Conservation (phyloP, 2,888 invertebrate species). For the Lycocerus yunnanus region DNA sequence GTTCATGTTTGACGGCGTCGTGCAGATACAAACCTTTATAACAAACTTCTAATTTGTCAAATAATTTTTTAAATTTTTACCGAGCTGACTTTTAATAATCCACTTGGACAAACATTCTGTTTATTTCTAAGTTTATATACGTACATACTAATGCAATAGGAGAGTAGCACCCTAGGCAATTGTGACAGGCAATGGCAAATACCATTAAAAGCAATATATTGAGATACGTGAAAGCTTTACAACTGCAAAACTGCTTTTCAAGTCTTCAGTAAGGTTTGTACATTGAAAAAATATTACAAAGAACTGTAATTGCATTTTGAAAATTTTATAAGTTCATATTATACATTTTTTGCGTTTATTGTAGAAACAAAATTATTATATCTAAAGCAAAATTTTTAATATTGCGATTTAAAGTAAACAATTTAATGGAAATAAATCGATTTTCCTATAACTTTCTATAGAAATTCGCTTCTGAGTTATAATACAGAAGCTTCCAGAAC, state of each 20-base stretch:
- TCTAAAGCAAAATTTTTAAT: neutral
- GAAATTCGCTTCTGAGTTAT: neutral
- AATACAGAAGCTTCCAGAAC: neutral
- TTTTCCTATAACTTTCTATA: neutral
- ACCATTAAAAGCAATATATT: constrained; percentile 24
- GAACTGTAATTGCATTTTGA: neutral
- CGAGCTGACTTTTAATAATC: neutral
- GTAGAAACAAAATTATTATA: neutral
- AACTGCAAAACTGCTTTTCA: constrained; percentile 13
- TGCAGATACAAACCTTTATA: too few relatives aligned
- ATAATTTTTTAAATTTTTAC: too few relatives aligned
- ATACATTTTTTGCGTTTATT: neutral
- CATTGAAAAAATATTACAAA: neutral
- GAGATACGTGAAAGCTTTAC: constrained; percentile 22
- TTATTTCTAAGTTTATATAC: neutral
- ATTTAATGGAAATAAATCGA: neutral
- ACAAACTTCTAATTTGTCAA: too few relatives aligned
- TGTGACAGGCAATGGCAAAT: constrained; percentile 23
- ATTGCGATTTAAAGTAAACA: neutral
- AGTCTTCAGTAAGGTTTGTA: neutral
- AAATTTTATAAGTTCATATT: neutral
- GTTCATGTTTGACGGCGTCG: too few relatives aligned
- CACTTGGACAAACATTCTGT: neutral
- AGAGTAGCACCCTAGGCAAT: constrained; percentile 20
- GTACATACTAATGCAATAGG: constrained; percentile 23